Percentiles rank a stretch among this genome's conserved stretches.
Evolutionary conservation across 2,797 vertebrate genomes (phyloP).

Genomic region (Buphagus erythrorhynchus): DNA sequence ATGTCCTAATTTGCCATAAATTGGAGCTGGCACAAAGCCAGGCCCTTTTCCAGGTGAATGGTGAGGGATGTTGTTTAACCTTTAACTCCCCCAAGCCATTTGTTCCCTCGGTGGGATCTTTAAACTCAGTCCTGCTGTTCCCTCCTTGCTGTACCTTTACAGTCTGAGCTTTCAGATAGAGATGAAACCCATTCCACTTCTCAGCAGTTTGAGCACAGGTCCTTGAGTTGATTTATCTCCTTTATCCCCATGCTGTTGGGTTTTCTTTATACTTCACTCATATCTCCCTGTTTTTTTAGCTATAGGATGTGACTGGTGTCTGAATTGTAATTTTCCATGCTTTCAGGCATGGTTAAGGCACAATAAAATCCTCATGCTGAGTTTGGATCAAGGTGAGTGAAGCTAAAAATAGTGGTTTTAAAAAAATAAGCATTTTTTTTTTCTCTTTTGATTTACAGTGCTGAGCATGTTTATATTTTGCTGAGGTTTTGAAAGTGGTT

Average conservation of each 20-base stretch:
- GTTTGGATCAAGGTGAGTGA: not conserved
- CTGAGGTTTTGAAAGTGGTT: slow-evolving; percentile 6
- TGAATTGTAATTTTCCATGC: slow-evolving; percentile 35
- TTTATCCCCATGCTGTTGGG: not conserved
- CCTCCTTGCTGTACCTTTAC: not conserved
- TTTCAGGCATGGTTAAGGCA: slow-evolving; percentile 35
- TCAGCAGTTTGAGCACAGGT: slow-evolving; percentile 38
- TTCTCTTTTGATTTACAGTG: not conserved
- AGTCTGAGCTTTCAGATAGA: slow-evolving; percentile 7
- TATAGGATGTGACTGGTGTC: not conserved
- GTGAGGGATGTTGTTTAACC: not conserved
- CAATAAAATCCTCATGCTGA: slow-evolving; percentile 1
- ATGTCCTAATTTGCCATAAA: not conserved
- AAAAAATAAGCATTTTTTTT: not conserved
- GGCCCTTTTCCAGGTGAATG: not conserved
- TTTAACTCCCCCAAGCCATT: not conserved
- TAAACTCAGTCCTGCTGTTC: not conserved
- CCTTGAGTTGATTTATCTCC: slow-evolving; percentile 58
- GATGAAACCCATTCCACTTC: slow-evolving; percentile 46
- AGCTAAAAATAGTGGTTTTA: not conserved
- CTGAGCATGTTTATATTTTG: slow-evolving; percentile 15
- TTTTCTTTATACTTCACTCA: not conserved
- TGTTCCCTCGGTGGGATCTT: not conserved
- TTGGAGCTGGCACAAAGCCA: not conserved
- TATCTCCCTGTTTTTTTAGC: slow-evolving; percentile 19